Evolutionary conservation across 1,140 invertebrate species (phyloP), one percentile per base, ranked within the genome.

Genomic region (Camponotus floridanus): DNA sequence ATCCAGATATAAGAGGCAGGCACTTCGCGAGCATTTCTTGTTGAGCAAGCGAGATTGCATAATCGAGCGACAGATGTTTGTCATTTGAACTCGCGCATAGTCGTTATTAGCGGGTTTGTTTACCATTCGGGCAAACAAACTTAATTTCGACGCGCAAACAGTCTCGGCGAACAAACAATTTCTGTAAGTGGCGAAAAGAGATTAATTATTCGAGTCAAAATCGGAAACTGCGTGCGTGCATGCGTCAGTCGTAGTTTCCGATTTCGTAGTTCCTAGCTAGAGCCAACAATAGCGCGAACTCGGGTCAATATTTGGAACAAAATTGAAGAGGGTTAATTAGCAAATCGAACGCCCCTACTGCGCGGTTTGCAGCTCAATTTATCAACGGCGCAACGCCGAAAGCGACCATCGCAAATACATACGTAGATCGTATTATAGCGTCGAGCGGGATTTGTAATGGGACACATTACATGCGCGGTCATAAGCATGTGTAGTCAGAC

Each of bases 271-370:
- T 79, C 80, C 84, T 67, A 51, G 39, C 55, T 39, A 15, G 62
- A 61, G 51, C 64, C 31, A 86, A 86, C 84, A 86, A 86, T 79
- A 85, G 61, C 57, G 83, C 31, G 62, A 71, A 48, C 76, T 31
- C 62, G 85, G 76, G 88, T 89, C 88, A 90, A 90, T 90, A 90
- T 90, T 90, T 90, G 88, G 73, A 80, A 74, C 79, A 89, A 90
- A 89, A 90, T 90, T 90, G 76, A 90, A 90, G 89, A 90, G 89
- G 88, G 76, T 90, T 90, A 90, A 90, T 90, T 90, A 90, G 81
- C 88, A 76, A 88, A 76, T 79, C 88, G 81, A 79, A 86, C 86
- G 76, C 76, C 57, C 59, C 64, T 57, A 15, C 76, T 76, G 68
- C 65, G 39, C 76, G 85, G 88, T 90, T 90, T 87, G 86, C 74